Evolutionary conservation across 2,113 vertebrate species (phyloP).

Genomic region (Callipepla californica): DNA sequence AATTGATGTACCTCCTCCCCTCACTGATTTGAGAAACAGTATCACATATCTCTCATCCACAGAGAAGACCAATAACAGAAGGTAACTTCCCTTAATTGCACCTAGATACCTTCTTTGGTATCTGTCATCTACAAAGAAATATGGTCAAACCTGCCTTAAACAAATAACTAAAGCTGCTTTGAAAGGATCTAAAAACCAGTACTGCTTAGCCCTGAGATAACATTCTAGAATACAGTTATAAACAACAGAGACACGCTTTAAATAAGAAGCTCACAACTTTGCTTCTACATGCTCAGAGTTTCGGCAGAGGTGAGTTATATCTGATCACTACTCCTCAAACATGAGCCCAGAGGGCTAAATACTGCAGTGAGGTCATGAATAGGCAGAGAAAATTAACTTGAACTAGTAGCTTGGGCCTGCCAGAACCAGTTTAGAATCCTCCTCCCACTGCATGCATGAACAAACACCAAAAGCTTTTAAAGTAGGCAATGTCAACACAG

Average conservation of each 20-base stretch:
- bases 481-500: background rate
- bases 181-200: background rate
- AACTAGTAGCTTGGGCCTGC: background rate
- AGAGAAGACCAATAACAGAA: background rate
- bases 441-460: background rate
- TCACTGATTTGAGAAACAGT: background rate
- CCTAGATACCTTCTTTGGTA: background rate
- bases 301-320: background rate
- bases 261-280: background rate
- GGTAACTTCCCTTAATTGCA: background rate
- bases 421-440: background rate
- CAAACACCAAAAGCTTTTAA: conserved; percentile 14
- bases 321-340: background rate
- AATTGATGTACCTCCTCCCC: background rate
- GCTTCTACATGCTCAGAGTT: background rate
- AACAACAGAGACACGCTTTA: background rate
- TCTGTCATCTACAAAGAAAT: background rate
- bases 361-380: background rate
- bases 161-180: background rate
- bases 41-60: background rate
- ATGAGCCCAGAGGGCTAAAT: background rate
- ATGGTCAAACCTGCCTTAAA: background rate
- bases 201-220: background rate
- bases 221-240: background rate
- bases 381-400: background rate